Evolutionary conservation across 2,888 invertebrate genomes (phyloP).

Genomic region (Xestobium rufovillosum): DNA sequence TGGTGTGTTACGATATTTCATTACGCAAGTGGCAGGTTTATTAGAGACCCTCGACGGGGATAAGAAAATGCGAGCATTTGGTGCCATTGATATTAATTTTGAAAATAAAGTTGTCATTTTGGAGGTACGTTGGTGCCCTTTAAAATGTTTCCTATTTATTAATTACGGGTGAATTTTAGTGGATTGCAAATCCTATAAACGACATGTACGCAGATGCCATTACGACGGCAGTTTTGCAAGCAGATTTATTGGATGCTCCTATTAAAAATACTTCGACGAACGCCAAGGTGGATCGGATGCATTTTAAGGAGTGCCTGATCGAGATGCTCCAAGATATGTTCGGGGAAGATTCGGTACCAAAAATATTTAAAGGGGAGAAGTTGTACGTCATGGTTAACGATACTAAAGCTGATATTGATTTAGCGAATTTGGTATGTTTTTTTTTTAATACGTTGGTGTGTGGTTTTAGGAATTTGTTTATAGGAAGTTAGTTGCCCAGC

Average conservation of each 20-base stretch:
- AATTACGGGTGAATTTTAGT: constrained; percentile 51
- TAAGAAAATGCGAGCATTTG: constrained; percentile 72
- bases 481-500: constrained; percentile 74
- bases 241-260: constrained; percentile 60
- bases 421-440: constrained; percentile 60
- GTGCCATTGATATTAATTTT: constrained; percentile 71
- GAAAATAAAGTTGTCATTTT: constrained; percentile 78
- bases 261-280: constrained; percentile 55
- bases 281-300: constrained; percentile 78
- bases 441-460: constrained; percentile 2
- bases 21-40: constrained; percentile 71
- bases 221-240: constrained; percentile 78
- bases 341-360: constrained; percentile 87
- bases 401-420: constrained; percentile 78
- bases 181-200: constrained; percentile 90
- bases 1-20: constrained; percentile 62
- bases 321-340: constrained; percentile 93
- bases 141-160: not conserved
- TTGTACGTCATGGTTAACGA: constrained; percentile 78
- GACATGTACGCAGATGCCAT: constrained; percentile 99
- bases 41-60: constrained; percentile 63
- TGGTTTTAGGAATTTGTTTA: constrained; percentile 22
- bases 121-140: constrained; percentile 50
- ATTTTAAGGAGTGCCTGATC: constrained; percentile 85
- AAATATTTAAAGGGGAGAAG: constrained; percentile 86